Base-by-base conservation (phyloP, 2,888 invertebrate genomes). In the Drosophila kuntzei region DNA sequence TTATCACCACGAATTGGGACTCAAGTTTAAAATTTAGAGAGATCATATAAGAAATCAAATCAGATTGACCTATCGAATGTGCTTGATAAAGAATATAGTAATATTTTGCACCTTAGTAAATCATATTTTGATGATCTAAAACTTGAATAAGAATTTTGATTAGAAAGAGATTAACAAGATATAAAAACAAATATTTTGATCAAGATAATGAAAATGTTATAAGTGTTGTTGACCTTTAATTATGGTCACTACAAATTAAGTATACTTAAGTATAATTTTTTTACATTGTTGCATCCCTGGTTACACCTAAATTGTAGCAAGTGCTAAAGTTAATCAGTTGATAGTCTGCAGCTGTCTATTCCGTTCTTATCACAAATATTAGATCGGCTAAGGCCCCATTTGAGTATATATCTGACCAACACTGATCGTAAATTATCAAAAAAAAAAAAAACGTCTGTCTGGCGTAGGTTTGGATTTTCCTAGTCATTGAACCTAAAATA, bases 341-440 rank as follows among this genome's bases (percentile, higher is more conserved):
- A 58, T 47, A 49, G 37, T 27, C 20, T 54, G 43, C 34, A 29
- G 55, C 37, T 58, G 43, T 63, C 55, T 61, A 27, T n/a, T 46
- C 14, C 22, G 27, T 43, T 64, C 47, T 54, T 55, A 58, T 64
- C 66, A 37, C 12, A 9, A 44, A 3, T 55, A 29, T 29, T 20
- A 54, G 8, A 46, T 16, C 16, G 4, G 14, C 66, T 27, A 46
- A 64, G 87, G 79, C 84, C 87, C 84, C 87, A 68, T 44, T 68
- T 47, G 53, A 54, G 14, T 46, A 29, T 20, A 50, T 20, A 50
- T 25, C 46, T 47, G 36, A 54, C 41, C 36, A 59, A 59, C 41
- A 47, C 14, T 36, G 43, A 64, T 41, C 22, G 46, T 39, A 18
- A 25, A 34, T 34, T 5, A 34, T 34, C 32, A 6, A 34, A 34